Evolutionary conservation across 2,113 vertebrate species (phyloP).

Genomic region (Saccopteryx bilineata): DNA sequence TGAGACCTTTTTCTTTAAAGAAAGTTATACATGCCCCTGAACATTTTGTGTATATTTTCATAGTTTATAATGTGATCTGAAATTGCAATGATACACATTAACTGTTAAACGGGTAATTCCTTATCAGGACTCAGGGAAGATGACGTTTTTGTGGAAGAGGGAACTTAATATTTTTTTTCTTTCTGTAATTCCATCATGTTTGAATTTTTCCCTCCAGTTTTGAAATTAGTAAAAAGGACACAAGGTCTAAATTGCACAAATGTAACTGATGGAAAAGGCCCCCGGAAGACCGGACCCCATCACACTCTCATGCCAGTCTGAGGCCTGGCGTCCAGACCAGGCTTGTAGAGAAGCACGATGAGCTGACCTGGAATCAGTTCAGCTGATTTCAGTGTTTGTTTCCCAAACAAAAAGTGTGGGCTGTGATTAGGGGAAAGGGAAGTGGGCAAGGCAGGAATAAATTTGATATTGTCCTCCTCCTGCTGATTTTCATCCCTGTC

Average conservation of each 20-base stretch:
- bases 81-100: not conserved
- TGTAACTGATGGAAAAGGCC: not conserved
- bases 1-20: not conserved
- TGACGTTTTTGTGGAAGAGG: not conserved
- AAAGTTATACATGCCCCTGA: not conserved
- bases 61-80: not conserved
- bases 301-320: fast-evolving
- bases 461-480: conserved; percentile 66
- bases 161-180: not conserved
- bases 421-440: not conserved
- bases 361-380: not conserved
- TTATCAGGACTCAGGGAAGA: not conserved
- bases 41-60: not conserved
- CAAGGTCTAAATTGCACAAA: not conserved
- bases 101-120: not conserved
- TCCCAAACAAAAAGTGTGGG: not conserved
- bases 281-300: too few species aligned
- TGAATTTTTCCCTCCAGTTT: not conserved
- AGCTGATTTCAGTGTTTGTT: not conserved
- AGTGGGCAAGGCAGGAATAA: conserved; percentile 60
- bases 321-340: fast-evolving
- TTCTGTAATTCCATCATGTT: not conserved
- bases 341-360: not conserved
- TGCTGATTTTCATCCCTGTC: conserved; percentile 64
- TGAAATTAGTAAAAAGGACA: not conserved